Conservation (phyloP, 2,797 vertebrate genomes). For the Coregonus ussuriensis region DNA sequence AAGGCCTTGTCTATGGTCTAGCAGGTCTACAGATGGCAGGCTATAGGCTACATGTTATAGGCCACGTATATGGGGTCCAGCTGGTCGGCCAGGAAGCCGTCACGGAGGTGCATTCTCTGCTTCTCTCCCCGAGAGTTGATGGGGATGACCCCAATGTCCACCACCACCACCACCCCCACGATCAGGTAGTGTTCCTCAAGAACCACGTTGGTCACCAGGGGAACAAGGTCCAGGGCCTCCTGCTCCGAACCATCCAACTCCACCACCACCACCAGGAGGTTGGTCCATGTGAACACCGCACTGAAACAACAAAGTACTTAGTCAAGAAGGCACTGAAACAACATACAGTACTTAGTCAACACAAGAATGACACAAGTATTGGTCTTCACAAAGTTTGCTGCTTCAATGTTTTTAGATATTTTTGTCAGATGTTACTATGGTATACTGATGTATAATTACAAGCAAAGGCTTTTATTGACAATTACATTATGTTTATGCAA, state of each 20-base stretch:
- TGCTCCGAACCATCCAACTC: slow-evolving; percentile 98
- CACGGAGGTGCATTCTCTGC: slow-evolving; percentile 98
- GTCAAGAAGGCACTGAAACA: too few relatives aligned
- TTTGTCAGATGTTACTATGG: too few relatives aligned
- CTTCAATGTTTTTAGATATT: too few relatives aligned
- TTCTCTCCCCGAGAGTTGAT: slow-evolving; percentile 99
- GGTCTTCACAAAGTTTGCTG: too few relatives aligned
- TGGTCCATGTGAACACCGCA: slow-evolving; percentile 98
- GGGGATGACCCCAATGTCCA: slow-evolving; percentile 98
- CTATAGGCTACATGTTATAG: slow-evolving; percentile 86
- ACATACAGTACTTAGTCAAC: too few relatives aligned
- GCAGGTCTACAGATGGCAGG: neutral
- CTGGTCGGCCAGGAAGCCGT: slow-evolving; percentile 97
- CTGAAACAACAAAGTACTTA: slow-evolving; percentile 61
- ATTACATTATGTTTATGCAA: too few relatives aligned
- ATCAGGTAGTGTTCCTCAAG: slow-evolving; percentile 99
- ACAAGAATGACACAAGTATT: too few relatives aligned
- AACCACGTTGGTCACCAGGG: slow-evolving; percentile 96
- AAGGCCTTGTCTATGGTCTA: slow-evolving; percentile 6
- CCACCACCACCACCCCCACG: slow-evolving; percentile 97
- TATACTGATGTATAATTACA: too few relatives aligned
- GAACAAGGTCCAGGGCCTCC: slow-evolving; percentile 98
- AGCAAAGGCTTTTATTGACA: too few relatives aligned
- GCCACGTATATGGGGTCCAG: slow-evolving; percentile 93
- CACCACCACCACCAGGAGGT: slow-evolving; percentile 96